Conservation (phyloP, 2,797 vertebrate genomes). For the Pyrocephalus nanus region DNA sequence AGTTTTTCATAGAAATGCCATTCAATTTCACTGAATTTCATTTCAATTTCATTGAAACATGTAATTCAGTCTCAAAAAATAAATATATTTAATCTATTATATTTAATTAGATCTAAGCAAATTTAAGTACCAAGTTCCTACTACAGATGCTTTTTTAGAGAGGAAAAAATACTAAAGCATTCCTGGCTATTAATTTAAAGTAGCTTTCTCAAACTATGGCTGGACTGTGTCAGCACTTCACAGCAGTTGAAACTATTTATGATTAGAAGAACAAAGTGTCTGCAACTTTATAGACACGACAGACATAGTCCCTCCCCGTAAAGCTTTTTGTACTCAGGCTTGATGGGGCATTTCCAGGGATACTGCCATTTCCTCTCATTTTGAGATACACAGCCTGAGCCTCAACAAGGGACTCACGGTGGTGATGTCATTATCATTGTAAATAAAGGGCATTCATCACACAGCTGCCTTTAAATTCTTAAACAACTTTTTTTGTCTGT, state of each 20-base stretch:
- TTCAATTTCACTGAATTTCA: not conserved
- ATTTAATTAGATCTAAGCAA: not conserved
- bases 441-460: not conserved
- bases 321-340: constrained; percentile 32
- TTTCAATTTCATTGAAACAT: not conserved
- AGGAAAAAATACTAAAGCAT: not conserved
- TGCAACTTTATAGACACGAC: constrained; percentile 23
- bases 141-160: not conserved
- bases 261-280: constrained; percentile 19
- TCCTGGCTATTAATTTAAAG: not conserved
- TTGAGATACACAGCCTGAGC: not conserved
- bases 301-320: not conserved
- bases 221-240: constrained; percentile 21
- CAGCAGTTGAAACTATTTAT: constrained; percentile 33
- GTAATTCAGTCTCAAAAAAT: not conserved
- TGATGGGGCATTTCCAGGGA: constrained; percentile 38
- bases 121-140: not conserved
- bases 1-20: not conserved
- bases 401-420: not conserved
- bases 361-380: constrained; percentile 38
- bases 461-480: not conserved
- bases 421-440: not conserved
- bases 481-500: not conserved
- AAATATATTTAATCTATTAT: not conserved
- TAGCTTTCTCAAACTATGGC: not conserved